Conservation (phyloP, 2,113 vertebrate genomes). For the Mastomys coucha region DNA sequence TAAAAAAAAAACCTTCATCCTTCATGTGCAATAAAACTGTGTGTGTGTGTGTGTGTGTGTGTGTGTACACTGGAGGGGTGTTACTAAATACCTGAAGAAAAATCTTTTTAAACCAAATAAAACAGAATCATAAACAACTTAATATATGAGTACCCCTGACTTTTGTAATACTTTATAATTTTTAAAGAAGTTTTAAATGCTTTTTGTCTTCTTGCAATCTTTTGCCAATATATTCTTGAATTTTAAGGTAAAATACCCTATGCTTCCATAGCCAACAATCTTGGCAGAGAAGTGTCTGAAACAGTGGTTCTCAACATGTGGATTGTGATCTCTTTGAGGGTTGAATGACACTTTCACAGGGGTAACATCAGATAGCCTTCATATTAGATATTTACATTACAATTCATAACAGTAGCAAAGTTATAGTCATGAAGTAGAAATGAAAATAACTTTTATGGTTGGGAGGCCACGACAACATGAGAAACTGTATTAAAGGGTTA, state of each 20-base stretch:
- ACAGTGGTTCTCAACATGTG: background rate
- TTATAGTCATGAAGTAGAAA: background rate
- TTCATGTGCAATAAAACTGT: background rate
- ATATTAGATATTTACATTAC: background rate
- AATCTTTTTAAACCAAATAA: constrained; percentile 4
- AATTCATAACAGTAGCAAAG: background rate
- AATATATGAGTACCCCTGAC: background rate
- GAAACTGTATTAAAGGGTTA: background rate
- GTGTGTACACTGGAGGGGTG: background rate
- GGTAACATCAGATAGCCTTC: background rate
- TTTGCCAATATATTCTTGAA: background rate
- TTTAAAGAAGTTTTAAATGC: constrained; percentile 25
- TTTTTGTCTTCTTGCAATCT: background rate
- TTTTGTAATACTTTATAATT: background rate
- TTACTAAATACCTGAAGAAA: constrained; percentile 9
- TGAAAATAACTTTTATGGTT: background rate
- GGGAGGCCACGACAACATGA: background rate
- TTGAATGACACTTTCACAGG: background rate
- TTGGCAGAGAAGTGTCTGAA: background rate
- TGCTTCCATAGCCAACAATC: background rate
- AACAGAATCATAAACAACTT: background rate
- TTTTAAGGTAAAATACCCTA: background rate
- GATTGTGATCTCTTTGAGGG: background rate
- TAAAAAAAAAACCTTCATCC: background rate
- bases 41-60: background rate